Evolutionary conservation across 2,888 invertebrate genomes (phyloP), one percentile per base, ranked within the genome.

Genomic region (Heliconius charithonia): DNA sequence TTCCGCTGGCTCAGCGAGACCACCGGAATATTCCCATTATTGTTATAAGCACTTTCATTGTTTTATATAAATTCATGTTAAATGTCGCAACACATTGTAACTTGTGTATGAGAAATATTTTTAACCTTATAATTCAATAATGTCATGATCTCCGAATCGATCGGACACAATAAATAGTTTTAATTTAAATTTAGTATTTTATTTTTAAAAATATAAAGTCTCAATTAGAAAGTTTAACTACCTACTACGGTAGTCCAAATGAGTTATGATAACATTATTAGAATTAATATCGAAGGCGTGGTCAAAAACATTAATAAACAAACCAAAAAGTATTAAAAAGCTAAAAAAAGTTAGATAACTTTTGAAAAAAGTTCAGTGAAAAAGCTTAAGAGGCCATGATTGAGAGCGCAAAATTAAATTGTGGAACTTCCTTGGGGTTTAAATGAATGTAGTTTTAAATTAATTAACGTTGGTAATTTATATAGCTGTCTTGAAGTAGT

Each of bases 201-300:
- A n/a, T n/a, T n/a, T n/a, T n/a, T n/a, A n/a, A n/a, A n/a, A n/a
- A n/a, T n/a, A n/a, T n/a, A n/a, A n/a, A n/a, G n/a, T n/a, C n/a
- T n/a, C n/a, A n/a, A n/a, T n/a, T n/a, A n/a, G n/a, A n/a, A n/a
- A n/a, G n/a, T n/a, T n/a, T n/a, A n/a, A n/a, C n/a, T n/a, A n/a
- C n/a, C 22, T 51, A 51, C n/a, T 12, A 86, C 92, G 82, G 93
- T 92, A 93, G 92, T 86, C 83, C 82, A 83, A 81, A 86, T 81
- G 80, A 85, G 85, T 83, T 83, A 84, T 81, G 81, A 83, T 79
- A 81, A 80, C 79, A 79, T 84, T 82, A 83, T 82, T 83, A 82
- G 78, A 75, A 83, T 83, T 82, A 83, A 82, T 83, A 65, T 73
- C 73, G 66, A 37, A 82, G 85, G 85, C 84, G 84, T 82, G 81